Conservation (phyloP, 2,797 vertebrate species). For the Galaxias olidus region DNA sequence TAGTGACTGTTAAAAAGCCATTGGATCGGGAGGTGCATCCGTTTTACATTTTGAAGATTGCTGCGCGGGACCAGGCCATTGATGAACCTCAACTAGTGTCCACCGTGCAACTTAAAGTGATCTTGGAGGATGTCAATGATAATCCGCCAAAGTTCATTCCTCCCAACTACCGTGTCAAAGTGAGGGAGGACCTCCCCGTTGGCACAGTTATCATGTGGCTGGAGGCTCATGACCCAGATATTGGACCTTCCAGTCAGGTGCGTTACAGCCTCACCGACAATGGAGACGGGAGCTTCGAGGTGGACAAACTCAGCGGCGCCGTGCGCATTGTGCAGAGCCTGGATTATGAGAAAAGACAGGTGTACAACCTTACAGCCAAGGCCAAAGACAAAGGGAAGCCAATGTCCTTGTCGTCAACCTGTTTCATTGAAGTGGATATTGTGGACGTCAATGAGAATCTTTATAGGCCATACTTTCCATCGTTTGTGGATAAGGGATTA, state of each 20-base stretch:
- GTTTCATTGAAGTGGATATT: conserved; percentile 91
- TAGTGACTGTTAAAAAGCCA: conserved; percentile 80
- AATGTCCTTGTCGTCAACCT: conserved; percentile 87
- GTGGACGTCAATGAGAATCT: conserved; percentile 97
- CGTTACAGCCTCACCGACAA: conserved; percentile 90
- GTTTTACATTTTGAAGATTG: conserved; percentile 83
- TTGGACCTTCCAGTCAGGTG: conserved; percentile 90
- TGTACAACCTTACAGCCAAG: conserved; percentile 91
- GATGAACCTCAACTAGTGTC: conserved; percentile 87
- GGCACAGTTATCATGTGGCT: conserved; percentile 93
- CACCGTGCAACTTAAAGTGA: conserved; percentile 85
- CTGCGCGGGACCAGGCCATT: conserved; percentile 85
- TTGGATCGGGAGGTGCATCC: conserved; percentile 87
- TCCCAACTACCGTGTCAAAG: conserved; percentile 87
- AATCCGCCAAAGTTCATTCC: conserved; percentile 94
- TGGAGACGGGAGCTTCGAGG: conserved; percentile 90
- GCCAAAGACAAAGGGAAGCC: conserved; percentile 97
- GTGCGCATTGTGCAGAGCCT: conserved; percentile 88
- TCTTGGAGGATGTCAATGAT: conserved; percentile 93
- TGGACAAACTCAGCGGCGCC: conserved; percentile 95
- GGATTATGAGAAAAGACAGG: conserved; percentile 92
- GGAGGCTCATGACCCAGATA: conserved; percentile 91
- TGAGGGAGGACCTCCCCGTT: conserved; percentile 93
- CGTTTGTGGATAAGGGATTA: conserved; percentile 89
- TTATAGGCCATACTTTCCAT: conserved; percentile 83